Evolutionary conservation across 92 coral and sea anemone genomes (phyloP).

Genomic region (Palythoa caribaeorum): DNA sequence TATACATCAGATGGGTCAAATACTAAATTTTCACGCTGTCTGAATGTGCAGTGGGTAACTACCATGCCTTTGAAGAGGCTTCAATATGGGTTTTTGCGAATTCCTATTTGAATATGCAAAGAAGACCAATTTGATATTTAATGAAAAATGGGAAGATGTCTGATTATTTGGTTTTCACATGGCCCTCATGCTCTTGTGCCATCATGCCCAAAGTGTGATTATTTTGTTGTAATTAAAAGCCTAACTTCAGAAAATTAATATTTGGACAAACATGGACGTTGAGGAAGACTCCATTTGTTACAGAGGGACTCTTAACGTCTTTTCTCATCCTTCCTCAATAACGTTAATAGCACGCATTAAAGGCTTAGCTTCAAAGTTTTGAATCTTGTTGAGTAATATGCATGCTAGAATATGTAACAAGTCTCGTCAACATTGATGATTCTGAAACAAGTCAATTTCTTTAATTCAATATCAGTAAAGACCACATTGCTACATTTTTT

Average conservation of each 20-base stretch:
- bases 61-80: slow-evolving; percentile 38
- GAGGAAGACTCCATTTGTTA: slow-evolving; percentile 19
- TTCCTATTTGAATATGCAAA: slow-evolving; percentile 41
- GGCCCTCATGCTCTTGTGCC: slow-evolving; percentile 37
- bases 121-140: slow-evolving; percentile 31
- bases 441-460: neutral
- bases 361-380: slow-evolving; percentile 3
- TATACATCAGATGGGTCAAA: slow-evolving; percentile 72
- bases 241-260: slow-evolving; percentile 46
- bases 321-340: neutral
- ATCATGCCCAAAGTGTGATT: slow-evolving; percentile 48
- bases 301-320: slow-evolving; percentile 11
- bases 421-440: neutral
- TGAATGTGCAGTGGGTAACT: slow-evolving; percentile 59
- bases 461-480: neutral
- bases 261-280: slow-evolving; percentile 17
- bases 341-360: slow-evolving; percentile 15
- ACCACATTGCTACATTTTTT: neutral
- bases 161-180: slow-evolving; percentile 35
- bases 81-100: slow-evolving; percentile 36
- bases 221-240: slow-evolving; percentile 44
- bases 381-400: neutral
- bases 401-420: slow-evolving; percentile 8
- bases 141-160: slow-evolving; percentile 28
- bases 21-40: slow-evolving; percentile 69